Evolutionary conservation across 1,140 invertebrate genomes (phyloP), one percentile per base, ranked within the genome.

Genomic region (Dendroctonus valens): DNA sequence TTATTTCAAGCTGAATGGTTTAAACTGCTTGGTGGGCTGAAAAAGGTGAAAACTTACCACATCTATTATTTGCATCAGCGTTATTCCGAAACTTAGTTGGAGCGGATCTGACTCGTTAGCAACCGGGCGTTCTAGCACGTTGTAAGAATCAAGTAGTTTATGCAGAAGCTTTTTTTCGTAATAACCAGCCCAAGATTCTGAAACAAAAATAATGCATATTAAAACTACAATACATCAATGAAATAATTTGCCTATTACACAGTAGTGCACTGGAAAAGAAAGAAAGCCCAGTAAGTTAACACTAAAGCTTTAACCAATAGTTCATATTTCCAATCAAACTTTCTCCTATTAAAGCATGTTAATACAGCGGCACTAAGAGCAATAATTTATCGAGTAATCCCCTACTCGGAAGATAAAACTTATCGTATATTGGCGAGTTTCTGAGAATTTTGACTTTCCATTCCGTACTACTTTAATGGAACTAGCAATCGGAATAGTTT

Each of bases 51-150:
- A 59, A 89, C 92, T 89, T 88, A 99, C 97, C 88, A 99, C 96
- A 85, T 99, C 97, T 81, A 99, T 99, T 81, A 99, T 97, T 88
- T 99, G 97, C 89, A 98, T 97, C 78, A 99, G 89, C 76, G 94
- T 97, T 80, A 99, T 89, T 78, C 96, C 95, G 83, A 99, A 97
- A 82, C 89, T 94, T 81, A 99, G 91, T 82, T 92, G 87, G 75
- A 99, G 88, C 74, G 96, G 91, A 77, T 97, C 91, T 75, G 92
- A 93, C 86, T 98, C 95, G 85, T 98, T 98, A 77, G 90, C 88
- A 75, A 98, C 96, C 59, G 97, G 97, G 78, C 97, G 85, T 85
- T 99, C 96, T 81, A 97, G 87, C 75, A 92, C 90, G 85, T 99
- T 97, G 87, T 99, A 99, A 76, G 92, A 86, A 82, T 93, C 90